Evolutionary conservation across 1,140 invertebrate genomes (phyloP), one percentile per base, ranked within the genome.

Genomic region (Limonius californicus): DNA sequence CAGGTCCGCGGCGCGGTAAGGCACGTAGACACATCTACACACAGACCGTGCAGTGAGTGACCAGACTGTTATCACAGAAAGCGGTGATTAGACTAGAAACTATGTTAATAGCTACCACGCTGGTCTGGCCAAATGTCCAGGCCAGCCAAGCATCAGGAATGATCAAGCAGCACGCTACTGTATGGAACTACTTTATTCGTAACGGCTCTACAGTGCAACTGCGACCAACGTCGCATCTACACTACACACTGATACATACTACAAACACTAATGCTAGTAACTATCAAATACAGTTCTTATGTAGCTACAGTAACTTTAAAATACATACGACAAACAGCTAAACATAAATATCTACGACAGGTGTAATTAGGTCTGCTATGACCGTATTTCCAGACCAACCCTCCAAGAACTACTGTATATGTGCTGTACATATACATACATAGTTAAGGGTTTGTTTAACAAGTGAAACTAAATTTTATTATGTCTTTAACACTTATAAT

Each of bases 111-210:
- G 35, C 35, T 39, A 20, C 12, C 18, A 35, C 35, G 54, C 9
- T 18, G 39, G 32, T 54, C 16, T 58, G 19, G 20, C 50, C 30
- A 27, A 45, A 27, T 19, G 43, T 47, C 39, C 21, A 21, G 43
- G 43, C 11, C 19, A 18, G 57, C 16, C 15, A 57, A 42, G 18
- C 30, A 23, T 42, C 39, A 59, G 57, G n/a, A 47, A 59, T 70
- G 69, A 72, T 69, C 73, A 76, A 77, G 75, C 75, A 76, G 68
- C 70, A 71, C 68, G 72, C 74, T 76, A 76, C 74, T 64, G 75
- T 74, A 75, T 73, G 67, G 75, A 74, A 76, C 76, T 78, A 78
- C 76, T 78, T 78, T 78, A 78, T 78, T 78, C 66, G 69, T 71
- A 72, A 76, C 73, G 70, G 74, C 76, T 76, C 74, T 73, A 76